Conservation (phyloP, 2,113 vertebrate genomes). For the Balaeniceps rex region DNA sequence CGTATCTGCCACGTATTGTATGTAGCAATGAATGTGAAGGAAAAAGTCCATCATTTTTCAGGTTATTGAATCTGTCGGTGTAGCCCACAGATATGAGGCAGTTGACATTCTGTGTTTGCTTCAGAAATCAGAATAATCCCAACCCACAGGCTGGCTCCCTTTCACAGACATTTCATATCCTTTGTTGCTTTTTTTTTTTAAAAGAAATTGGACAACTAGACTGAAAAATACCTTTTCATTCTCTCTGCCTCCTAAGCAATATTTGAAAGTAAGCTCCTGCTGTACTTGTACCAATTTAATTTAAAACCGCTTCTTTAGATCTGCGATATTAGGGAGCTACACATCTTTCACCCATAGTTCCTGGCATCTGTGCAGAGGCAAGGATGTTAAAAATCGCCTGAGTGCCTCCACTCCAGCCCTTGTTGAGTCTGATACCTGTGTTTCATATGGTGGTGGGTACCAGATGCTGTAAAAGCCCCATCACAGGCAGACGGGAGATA, state of each 20-base stretch:
- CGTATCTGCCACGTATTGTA: rapidly evolving
- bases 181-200: not conserved
- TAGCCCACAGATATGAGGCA: not conserved
- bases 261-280: not conserved
- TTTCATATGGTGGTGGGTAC: not conserved
- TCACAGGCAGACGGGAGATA: not conserved
- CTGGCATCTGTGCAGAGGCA: not conserved
- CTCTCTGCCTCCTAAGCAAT: not conserved
- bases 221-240: not conserved
- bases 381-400: not conserved
- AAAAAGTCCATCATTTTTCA: not conserved
- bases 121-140: not conserved
- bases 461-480: not conserved
- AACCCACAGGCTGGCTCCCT: not conserved
- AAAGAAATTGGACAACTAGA: not conserved
- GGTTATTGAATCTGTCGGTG: not conserved
- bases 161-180: not conserved
- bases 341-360: not conserved
- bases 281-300: not conserved
- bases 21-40: not conserved
- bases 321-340: not conserved
- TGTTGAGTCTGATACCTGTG: not conserved
- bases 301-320: not conserved
- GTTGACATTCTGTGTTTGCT: not conserved
- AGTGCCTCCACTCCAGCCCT: not conserved